Evolutionary conservation across 2,113 vertebrate genomes (phyloP).

Genomic region (Leptodactylus fuscus): DNA sequence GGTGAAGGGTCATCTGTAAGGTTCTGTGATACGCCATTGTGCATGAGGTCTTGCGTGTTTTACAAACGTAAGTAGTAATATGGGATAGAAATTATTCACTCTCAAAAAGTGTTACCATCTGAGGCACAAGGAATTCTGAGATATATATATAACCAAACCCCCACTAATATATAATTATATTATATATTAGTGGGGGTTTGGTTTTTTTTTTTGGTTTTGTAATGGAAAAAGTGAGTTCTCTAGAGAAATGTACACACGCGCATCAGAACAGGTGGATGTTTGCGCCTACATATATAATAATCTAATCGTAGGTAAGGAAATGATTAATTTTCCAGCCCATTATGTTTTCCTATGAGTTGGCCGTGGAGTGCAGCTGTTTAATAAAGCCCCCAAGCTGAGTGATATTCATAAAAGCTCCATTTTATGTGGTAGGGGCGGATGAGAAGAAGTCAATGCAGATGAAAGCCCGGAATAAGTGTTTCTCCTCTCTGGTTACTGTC

Average conservation of each 20-base stretch:
- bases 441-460: not conserved
- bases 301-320: not conserved
- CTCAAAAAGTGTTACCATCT: no score
- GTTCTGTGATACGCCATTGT: no score
- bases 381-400: not conserved
- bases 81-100: no score
- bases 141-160: no score
- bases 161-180: no score
- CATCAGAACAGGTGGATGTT: not conserved
- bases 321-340: not conserved
- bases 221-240: no score
- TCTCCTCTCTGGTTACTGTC: slow-evolving; percentile 15
- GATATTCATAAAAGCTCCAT: not conserved
- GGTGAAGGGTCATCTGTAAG: no score
- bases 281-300: not conserved
- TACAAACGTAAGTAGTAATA: no score
- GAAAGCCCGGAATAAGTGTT: not conserved
- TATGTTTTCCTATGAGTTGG: not conserved
- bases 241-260: not conserved
- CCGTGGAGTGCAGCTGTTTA: not conserved
- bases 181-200: no score
- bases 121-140: no score
- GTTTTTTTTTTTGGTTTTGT: no score
- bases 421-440: not conserved
- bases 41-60: no score